Evolutionary conservation across 2,113 vertebrate genomes (phyloP), one percentile per base, ranked within the genome.

Genomic region (Bagarius yarrelli): DNA sequence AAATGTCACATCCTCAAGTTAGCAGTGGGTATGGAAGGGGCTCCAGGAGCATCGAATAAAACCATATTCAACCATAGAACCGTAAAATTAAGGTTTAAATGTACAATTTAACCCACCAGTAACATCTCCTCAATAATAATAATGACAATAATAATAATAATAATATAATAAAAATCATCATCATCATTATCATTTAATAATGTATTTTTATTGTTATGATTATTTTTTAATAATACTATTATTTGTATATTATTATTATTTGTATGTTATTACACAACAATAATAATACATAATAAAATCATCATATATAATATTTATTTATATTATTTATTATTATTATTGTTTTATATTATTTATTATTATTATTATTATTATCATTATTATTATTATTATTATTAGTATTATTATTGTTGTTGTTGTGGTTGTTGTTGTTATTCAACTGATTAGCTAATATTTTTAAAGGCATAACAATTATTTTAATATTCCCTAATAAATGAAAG

Each of bases 1-100:
- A 91, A 93, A 91, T 89, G 92, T 93, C 93, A 92, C 92, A 93
- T 89, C 93, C 93, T 93, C 91, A 93, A 91, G 94, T 93, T 91
- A 92, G 90, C 91, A 90, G 67, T 13, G 55, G 56, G 25, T 36
- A 32, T 50, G 57, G 18, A 25, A 32, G 34, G 27, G 32, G 32
- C 52, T 79, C 3, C 64, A 16, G 25, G 15, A 25, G 36, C 1
- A 55, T 19, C 30, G 1, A 21, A 23, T 32, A 34, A 53, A 30
- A 53, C n/a, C n/a, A n/a, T n/a, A 23, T 47, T 55, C 66, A 52
- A 4, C 50, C 70, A 30, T 72, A 30, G 30, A 30, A 1, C 50
- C 50, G 19, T 72, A 53, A 53, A 30, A 53, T 55, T 27, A 73
- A 73, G 52, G 13, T 23, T 27, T 53, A 30, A 5, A 55, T 23